Base-by-base conservation (phyloP, 1,140 invertebrate genomes). In the Lethrus apterus region DNA sequence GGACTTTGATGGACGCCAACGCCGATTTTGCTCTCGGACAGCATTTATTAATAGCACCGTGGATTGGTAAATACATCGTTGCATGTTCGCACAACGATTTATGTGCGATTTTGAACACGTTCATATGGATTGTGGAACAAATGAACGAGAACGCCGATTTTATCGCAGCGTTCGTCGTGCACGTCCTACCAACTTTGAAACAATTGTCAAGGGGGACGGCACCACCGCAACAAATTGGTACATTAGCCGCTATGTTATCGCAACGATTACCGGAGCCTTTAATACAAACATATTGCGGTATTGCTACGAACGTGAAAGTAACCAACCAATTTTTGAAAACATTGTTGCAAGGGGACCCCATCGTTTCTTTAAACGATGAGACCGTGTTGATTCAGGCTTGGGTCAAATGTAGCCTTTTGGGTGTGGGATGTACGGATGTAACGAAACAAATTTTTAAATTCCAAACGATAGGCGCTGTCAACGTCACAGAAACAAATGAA, bases 51-150 rank as follows among this genome's bases (percentile, higher is more conserved):
- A 44, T 66, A 2, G 50, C 52, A 20, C 18, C 43, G 3, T 66
- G 64, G 64, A 31, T 64, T 2, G 23, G 31, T 9, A 50, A 55
- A 38, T 66, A 64, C 42, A 32, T 58, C 36, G 38, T 46, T n/a
- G 33, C 36, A 4, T 66, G 62, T 36, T 48, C 56, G 34, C 48
- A 53, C n/a, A 29, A 35, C 2, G 64, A 66, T 30, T 26, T 65
- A 11, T 46, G 48, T 15, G n/a, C 21, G 11, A 30, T 58, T 2
- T 43, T 62, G 5, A 55, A 57, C 11, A 46, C 55, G 10, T 32
- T 64, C 8, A 13, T 54, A 19, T 42, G 11, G 11, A 32, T 55
- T 7, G 30, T 62, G 8, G 51, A 55, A 21, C 51, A 51, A 42
- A 52, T 56, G 11, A 46, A 42, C 5, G 53, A 56, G n/a, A 47